Conservation (phyloP, 2,888 invertebrate genomes). For the Geophilus truncorum region DNA sequence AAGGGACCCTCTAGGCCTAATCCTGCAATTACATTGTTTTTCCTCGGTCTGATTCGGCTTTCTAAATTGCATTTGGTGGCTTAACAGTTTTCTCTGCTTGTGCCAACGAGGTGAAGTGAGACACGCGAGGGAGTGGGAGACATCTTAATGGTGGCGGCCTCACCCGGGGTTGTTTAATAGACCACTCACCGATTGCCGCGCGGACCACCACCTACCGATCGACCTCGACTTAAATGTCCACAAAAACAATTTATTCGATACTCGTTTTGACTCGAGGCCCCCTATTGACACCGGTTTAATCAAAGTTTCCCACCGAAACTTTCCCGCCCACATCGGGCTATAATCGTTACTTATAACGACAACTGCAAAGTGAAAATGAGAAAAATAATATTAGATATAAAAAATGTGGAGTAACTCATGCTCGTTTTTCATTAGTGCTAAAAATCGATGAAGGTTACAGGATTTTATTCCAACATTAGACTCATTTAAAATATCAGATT, state of each 20-base stretch:
- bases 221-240: neutral
- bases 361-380: too few species aligned
- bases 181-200: neutral
- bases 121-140: neutral
- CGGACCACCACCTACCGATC: neutral
- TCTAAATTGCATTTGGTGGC: slow-evolving; percentile 14
- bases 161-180: neutral
- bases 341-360: too few species aligned
- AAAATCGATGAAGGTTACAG: too few species aligned
- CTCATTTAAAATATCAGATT: too few species aligned
- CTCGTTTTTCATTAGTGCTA: too few species aligned
- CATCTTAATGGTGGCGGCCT: neutral
- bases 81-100: slow-evolving; percentile 9
- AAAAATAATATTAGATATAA: too few species aligned
- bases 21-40: slow-evolving; percentile 7
- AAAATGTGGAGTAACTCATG: too few species aligned
- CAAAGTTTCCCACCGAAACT: too few species aligned
- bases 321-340: too few species aligned
- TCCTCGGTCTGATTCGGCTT: neutral
- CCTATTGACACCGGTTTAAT: too few species aligned
- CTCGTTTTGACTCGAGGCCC: too few species aligned
- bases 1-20: neutral
- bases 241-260: neutral
- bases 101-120: neutral
- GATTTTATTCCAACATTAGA: too few species aligned